A percentile compares a stretch with the other conserved stretches of the same genome.
These are phyloP conservation scores for Oreochromis tanganicae DNA, from an alignment of 2,113 vertebrate species.

Conservation along the genomic window DNA sequence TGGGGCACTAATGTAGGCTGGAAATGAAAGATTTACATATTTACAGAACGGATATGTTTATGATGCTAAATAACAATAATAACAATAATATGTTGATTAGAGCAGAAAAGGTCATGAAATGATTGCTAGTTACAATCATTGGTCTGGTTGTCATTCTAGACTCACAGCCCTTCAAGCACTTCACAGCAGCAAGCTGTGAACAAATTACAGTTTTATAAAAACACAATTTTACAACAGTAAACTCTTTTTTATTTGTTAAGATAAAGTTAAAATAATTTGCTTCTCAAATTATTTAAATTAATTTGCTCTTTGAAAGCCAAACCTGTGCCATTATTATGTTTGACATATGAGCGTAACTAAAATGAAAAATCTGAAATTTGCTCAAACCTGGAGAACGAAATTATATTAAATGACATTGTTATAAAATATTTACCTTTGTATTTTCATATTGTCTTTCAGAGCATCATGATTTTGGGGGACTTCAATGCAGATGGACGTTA, in stretches of 20 bases:
- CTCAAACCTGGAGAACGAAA: background rate
- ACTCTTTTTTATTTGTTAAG: background rate
- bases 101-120: fast-evolving
- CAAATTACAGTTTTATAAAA: background rate
- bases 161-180: background rate
- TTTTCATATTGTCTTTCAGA: background rate
- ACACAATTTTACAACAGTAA: background rate
- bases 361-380: background rate
- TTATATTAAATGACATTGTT: background rate
- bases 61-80: background rate
- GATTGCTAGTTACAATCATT: background rate
- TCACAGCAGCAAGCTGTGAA: fast-evolving
- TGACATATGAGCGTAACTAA: fast-evolving
- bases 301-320: background rate
- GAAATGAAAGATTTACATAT: background rate
- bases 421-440: background rate
- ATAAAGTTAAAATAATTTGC: background rate
- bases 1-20: slow-evolving; percentile 58
- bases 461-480: background rate
- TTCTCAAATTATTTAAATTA: background rate
- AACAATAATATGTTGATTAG: background rate
- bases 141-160: background rate
- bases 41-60: background rate
- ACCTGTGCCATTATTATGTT: fast-evolving
- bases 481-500: background rate